Evolutionary conservation across 2,797 vertebrate species (phyloP).

Genomic region (Sebastes steindachneri): DNA sequence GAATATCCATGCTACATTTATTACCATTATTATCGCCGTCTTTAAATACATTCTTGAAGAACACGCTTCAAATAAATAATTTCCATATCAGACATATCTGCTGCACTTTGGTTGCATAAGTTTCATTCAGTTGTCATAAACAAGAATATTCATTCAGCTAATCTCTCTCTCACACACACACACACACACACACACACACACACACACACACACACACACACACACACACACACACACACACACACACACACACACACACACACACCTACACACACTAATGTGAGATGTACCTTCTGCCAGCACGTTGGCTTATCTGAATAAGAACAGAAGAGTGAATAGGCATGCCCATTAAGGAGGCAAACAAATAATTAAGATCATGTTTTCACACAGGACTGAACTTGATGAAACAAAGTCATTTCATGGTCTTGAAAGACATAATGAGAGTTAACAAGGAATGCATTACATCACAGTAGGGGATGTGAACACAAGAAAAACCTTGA

Average conservation of each 20-base stretch:
- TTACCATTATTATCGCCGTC: constrained; percentile 32
- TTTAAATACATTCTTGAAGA: constrained; percentile 59
- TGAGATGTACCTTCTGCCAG: constrained; percentile 56
- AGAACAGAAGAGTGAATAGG: constrained; percentile 65
- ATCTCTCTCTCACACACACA: not conserved
- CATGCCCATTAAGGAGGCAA: constrained; percentile 63
- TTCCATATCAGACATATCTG: constrained; percentile 56
- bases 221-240: constrained; percentile 10
- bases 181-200: constrained; percentile 10
- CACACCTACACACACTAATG: constrained; percentile 15
- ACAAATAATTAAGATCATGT: constrained; percentile 67
- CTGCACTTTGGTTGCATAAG: constrained; percentile 75
- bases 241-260: constrained; percentile 11
- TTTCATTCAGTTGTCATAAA: constrained; percentile 28
- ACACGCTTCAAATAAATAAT: constrained; percentile 71
- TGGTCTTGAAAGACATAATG: constrained; percentile 69
- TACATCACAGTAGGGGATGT: constrained; percentile 74
- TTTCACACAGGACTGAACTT: constrained; percentile 57
- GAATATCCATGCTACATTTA: constrained; percentile 57
- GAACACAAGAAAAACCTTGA: constrained; percentile 63
- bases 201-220: constrained; percentile 11
- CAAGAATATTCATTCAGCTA: constrained; percentile 25
- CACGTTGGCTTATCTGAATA: constrained; percentile 65
- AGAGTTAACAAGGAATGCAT: constrained; percentile 81
- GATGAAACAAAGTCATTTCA: constrained; percentile 72